Evolutionary conservation across 2,113 vertebrate species (phyloP), one percentile per base, ranked within the genome.

Genomic region (Gnathonemus echidnorhynchus): DNA sequence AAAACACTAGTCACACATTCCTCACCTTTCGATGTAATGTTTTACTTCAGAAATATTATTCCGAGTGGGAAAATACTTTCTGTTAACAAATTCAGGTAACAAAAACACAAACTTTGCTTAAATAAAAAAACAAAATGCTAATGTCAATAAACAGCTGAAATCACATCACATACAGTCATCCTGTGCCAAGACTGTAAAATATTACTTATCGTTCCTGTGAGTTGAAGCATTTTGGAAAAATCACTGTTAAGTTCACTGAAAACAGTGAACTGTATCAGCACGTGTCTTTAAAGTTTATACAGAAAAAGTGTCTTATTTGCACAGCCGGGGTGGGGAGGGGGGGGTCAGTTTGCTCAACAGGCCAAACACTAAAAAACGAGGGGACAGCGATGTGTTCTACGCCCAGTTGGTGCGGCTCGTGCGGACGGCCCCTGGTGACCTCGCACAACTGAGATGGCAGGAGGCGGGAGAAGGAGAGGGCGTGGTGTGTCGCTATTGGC

Each of bases 1-100:
- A n/a, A 86, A 86, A 86, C 45, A 86, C 46, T 8, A 86, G 74
- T 86, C 83, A 86, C 45, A 86, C 83, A 48, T 86, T 46, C 42
- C 46, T 49, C 4, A 17, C 83, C 83, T 70, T 49, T 27, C 15
- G 11, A 86, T 49, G 24, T 27, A 80, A 86, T 27, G 21, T 86
- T 86, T 49, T 21, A n/a, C 83, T 27, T 48, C 21, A n/a, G n/a
- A 10, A 45, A 46, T n/a, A 48, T 86, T 49, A 24, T 86, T 9
- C 42, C 24, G 45, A 86, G 21, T 48, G 21, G 5, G 7, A n/a
- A 49, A 48, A 80, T 31, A 89, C 27, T 42, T 70, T 70, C 62
- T 10, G 10, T 31, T 70, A 70, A 70, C 3, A 31, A 70, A 31
- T 70, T 31, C n/a, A 27, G 62, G 10, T 70, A 70, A 31, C n/a